Conservation (phyloP, 2,113 vertebrate genomes). For the Pantherophis guttatus region DNA sequence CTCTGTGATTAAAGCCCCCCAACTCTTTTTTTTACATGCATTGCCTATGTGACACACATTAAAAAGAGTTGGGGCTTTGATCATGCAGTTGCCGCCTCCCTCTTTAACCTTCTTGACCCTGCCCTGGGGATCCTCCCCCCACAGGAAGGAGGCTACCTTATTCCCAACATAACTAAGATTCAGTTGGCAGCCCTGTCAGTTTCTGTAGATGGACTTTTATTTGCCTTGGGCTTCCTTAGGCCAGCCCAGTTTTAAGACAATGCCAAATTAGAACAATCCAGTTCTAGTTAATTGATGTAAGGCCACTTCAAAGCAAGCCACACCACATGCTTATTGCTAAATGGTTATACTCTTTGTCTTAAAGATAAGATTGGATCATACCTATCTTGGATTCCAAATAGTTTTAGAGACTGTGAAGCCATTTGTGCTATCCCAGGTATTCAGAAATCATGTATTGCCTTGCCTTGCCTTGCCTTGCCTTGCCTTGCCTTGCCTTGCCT, state of each 20-base stretch:
- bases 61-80: background rate
- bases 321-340: background rate
- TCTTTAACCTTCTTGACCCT: background rate
- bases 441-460: background rate
- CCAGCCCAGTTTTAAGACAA: background rate
- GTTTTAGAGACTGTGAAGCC: background rate
- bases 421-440: background rate
- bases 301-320: background rate
- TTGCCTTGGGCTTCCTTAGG: background rate
- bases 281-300: background rate
- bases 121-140: background rate
- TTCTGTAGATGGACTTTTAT: background rate
- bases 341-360: background rate
- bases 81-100: background rate
- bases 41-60: background rate
- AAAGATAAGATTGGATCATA: background rate
- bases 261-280: background rate
- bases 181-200: background rate
- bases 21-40: background rate
- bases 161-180: background rate
- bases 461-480: too few species aligned
- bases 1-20: background rate
- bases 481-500: too few species aligned
- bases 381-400: background rate
- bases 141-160: background rate